These are phyloP conservation scores for Manacus vitellinus DNA, from an alignment of 2,113 vertebrate species.

Conservation along the genomic window DNA sequence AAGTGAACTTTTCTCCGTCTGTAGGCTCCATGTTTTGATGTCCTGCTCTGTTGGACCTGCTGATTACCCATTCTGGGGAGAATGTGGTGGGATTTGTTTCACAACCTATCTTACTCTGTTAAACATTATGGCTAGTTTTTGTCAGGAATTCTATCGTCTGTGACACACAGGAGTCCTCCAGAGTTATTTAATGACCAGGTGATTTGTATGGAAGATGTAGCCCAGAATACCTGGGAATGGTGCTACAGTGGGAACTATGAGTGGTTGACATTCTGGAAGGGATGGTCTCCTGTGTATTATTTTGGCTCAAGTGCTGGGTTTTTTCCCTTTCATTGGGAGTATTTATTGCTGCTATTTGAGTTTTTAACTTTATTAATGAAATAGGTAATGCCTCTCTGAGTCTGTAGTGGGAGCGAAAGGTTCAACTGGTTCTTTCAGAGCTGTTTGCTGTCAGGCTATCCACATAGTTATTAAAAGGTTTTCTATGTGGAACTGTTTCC, in stretches of 20 bases:
- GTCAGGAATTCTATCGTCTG: neutral
- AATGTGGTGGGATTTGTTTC: neutral
- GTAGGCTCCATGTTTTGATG: neutral
- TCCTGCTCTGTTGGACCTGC: neutral
- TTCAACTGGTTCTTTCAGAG: neutral
- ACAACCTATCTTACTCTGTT: rapidly evolving
- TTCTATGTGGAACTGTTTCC: neutral
- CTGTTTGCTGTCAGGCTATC: neutral
- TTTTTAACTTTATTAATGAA: neutral
- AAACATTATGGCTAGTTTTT: neutral
- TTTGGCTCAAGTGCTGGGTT: neutral
- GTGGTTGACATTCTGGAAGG: neutral
- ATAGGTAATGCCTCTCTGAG: neutral
- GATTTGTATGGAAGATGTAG: neutral
- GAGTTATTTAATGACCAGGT: neutral
- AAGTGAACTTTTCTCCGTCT: neutral
- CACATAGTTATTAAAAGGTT: neutral
- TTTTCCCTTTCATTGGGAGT: neutral
- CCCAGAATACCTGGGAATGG: neutral
- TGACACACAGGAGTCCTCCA: neutral
- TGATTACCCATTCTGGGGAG: neutral
- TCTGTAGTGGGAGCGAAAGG: neutral
- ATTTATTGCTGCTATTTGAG: neutral
- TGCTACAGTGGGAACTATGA: neutral
- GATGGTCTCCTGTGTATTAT: neutral